phyloP scores from a whole-genome alignment of 1,140 invertebrate species.

The Homalodisca vitripennis region DNA sequence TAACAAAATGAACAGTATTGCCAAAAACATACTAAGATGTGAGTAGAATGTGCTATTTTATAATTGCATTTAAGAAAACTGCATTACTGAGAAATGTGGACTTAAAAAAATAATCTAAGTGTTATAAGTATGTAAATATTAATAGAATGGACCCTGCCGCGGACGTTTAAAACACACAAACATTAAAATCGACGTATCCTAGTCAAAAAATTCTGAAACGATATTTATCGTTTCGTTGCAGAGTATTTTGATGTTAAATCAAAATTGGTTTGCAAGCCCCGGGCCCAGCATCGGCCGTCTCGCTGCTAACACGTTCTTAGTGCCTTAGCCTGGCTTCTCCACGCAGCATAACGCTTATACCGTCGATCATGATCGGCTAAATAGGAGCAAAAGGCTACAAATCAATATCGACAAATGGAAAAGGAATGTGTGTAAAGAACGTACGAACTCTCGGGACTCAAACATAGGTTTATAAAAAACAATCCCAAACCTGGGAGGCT shows the following conservation, averaged over 20 bases:
- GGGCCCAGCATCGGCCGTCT: neutral
- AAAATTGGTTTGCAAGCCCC: neutral
- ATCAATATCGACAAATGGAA: neutral
- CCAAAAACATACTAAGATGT: too few species aligned
- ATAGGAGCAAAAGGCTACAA: neutral
- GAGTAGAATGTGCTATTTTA: too few species aligned
- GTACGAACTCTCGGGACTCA: neutral
- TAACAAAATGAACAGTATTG: too few species aligned
- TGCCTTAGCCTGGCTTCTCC: neutral
- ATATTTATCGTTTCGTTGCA: neutral
- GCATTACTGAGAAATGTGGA: too few species aligned
- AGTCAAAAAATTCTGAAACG: neutral
- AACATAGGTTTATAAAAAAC: neutral
- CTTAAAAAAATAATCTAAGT: too few species aligned
- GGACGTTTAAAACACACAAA: neutral
- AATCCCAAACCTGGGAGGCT: neutral
- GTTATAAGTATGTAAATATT: too few species aligned
- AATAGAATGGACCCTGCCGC: neutral
- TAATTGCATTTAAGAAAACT: too few species aligned
- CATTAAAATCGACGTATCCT: neutral
- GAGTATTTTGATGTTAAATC: neutral
- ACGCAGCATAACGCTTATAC: too few species aligned
- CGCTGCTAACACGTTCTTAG: neutral
- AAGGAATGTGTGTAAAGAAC: too few species aligned
- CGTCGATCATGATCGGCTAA: neutral